Conservation (phyloP, 2,797 vertebrate species). For the Syndactyla subalaris region DNA sequence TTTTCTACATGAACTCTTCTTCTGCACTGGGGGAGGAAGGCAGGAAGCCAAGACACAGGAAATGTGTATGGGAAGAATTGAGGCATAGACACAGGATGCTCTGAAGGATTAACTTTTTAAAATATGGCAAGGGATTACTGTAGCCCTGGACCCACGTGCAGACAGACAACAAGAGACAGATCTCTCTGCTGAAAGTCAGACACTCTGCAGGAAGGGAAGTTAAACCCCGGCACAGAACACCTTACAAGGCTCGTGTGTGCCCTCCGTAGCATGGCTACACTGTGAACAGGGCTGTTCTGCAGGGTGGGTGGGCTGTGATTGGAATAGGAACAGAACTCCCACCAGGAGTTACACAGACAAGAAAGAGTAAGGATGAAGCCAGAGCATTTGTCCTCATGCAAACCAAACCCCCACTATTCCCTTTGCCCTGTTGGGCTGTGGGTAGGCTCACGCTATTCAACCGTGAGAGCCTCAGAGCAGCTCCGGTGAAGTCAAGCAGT, state of each 20-base stretch:
- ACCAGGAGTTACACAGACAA: neutral
- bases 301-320: neutral
- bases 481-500: neutral
- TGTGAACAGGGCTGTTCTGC: neutral
- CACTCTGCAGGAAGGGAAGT: neutral
- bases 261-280: accelerated
- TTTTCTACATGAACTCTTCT: neutral
- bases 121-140: neutral
- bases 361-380: neutral
- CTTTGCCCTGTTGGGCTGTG: neutral
- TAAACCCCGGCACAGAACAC: neutral
- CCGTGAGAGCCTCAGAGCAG: neutral
- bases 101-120: neutral
- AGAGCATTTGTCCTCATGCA: neutral
- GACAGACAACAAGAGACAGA: neutral
- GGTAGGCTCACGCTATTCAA: neutral
- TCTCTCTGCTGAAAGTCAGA: neutral
- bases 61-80: neutral
- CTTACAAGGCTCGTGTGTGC: accelerated
- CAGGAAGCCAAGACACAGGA: neutral
- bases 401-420: neutral
- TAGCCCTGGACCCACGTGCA: neutral
- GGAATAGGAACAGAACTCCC: neutral
- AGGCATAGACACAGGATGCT: neutral
- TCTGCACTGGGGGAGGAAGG: neutral